These are phyloP conservation scores for Platycheirus rosarum DNA, from an alignment of 2,888 invertebrate species.

Conservation along the genomic window DNA sequence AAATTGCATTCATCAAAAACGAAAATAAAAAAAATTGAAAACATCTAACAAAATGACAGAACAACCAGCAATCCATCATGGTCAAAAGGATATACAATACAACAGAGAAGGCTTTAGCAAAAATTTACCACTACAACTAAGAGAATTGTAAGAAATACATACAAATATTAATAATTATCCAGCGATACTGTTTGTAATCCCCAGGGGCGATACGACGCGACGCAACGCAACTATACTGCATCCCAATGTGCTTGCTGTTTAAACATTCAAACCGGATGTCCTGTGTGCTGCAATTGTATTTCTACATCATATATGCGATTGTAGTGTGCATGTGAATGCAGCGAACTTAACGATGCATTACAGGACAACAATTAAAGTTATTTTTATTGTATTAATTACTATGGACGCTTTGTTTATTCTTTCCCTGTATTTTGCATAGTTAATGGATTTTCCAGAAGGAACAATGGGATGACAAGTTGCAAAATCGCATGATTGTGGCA, in stretches of 20 bases:
- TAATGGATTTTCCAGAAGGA: slow-evolving; percentile 51
- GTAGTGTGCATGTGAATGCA: slow-evolving; percentile 13
- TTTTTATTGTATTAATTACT: slow-evolving; percentile 70
- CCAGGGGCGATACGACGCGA: slow-evolving; percentile 43
- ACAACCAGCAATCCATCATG: slow-evolving; percentile 55
- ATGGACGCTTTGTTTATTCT: slow-evolving; percentile 26
- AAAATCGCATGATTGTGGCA: slow-evolving; percentile 58
- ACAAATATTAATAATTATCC: slow-evolving; percentile 36
- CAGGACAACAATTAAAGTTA: slow-evolving; percentile 67
- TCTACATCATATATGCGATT: slow-evolving; percentile 1
- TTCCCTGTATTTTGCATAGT: slow-evolving; percentile 16
- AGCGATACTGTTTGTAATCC: slow-evolving; percentile 12
- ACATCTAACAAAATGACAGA: background rate
- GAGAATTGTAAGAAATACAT: slow-evolving; percentile 42
- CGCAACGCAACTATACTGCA: slow-evolving; percentile 5
- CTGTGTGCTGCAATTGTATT: slow-evolving; percentile 34
- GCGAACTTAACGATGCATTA: slow-evolving; percentile 67
- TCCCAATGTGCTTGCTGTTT: background rate
- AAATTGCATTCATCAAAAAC: slow-evolving; percentile 65
- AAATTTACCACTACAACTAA: background rate
- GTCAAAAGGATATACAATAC: slow-evolving; percentile 34
- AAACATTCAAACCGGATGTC: slow-evolving; percentile 54
- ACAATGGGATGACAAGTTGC: slow-evolving; percentile 58
- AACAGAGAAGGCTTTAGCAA: background rate
- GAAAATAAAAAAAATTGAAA: no score